Evolutionary conservation across 2,113 vertebrate genomes (phyloP), one percentile per base, ranked within the genome.

Genomic region (Rhea americana): DNA sequence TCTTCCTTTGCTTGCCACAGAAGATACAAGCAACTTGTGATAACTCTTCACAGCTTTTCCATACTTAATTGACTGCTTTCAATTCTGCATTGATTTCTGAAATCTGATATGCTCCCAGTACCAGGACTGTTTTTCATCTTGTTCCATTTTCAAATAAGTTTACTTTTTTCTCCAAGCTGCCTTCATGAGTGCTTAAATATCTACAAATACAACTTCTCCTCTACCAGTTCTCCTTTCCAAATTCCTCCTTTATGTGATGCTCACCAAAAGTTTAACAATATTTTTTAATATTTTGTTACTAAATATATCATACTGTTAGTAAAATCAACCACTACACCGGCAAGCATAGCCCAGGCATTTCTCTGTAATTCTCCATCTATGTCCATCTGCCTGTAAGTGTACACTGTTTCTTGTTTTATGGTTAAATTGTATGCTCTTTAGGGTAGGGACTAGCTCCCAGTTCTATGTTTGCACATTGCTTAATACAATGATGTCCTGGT

Each of bases 381-480:
- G 82, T 66, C 41, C 87, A 67, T 63, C 45, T 84, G 73, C 41
- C 51, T 82, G 26, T 55, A 85, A 83, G 30, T 58, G 63, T 67
- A 71, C 24, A 81, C 9, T 30, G 9, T 68, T 76, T 76, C 62
- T 87, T 90, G 13, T 45, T 70, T 86, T 79, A n/a, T 51, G 5
- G 32, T 61, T 83, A 83, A 95, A 94, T 32, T 89, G 19, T 24
- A 65, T 45, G 30, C 50, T 90, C 76, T 95, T 88, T 62, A 93
- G 83, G 76, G 66, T 80, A 93, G n/a, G 39, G n/a, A 72, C 87
- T 68, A 75, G 9, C 48, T 89, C 87, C 86, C 10, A 78, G 35
- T 79, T 93, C 70, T 62, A 6, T 96, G 90, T 96, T 96, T 96
- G 85, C 88, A 91, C 93, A 39, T 86, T 91, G 62, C 66, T 81